phyloP scores from a whole-genome alignment of 2,797 vertebrate species.

The Lepus townsendii region DNA sequence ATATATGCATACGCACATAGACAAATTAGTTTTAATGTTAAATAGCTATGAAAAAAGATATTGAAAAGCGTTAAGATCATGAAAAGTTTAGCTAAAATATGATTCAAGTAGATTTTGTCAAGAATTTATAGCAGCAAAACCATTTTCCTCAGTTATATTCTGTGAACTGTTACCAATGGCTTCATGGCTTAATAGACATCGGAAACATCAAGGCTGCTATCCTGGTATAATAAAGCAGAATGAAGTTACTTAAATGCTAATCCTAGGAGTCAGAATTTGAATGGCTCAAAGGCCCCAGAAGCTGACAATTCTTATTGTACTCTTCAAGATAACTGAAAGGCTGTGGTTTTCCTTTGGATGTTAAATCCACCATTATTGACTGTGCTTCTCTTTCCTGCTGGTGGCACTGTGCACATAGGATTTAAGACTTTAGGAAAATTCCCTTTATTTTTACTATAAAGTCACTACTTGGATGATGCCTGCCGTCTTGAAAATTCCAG shows the following conservation, averaged over 20 bases:
- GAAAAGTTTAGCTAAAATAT: not conserved
- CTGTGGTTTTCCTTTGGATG: not conserved
- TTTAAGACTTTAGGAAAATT: not conserved
- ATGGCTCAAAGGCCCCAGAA: not conserved
- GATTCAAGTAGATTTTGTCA: not conserved
- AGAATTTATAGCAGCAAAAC: not conserved
- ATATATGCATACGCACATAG: not conserved
- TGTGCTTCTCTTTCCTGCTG: conserved; percentile 60
- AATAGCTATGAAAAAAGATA: conserved; percentile 8
- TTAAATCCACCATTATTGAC: conserved; percentile 5
- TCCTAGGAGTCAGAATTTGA: not conserved
- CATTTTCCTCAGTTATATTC: not conserved
- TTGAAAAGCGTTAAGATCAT: not conserved
- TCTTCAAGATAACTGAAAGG: conserved; percentile 13
- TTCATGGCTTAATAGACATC: not conserved
- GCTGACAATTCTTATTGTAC: not conserved
- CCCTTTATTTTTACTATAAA: conserved; percentile 46
- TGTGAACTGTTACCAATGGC: not conserved
- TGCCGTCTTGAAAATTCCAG: conserved; percentile 13
- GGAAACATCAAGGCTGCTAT: not conserved
- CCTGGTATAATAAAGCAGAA: not conserved
- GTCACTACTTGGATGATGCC: not conserved
- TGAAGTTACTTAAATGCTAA: not conserved
- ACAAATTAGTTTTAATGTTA: not conserved
- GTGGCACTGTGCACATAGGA: conserved; percentile 68